Evolutionary conservation across 2,797 vertebrate genomes (phyloP).

Genomic region (Ceryle rudis): DNA sequence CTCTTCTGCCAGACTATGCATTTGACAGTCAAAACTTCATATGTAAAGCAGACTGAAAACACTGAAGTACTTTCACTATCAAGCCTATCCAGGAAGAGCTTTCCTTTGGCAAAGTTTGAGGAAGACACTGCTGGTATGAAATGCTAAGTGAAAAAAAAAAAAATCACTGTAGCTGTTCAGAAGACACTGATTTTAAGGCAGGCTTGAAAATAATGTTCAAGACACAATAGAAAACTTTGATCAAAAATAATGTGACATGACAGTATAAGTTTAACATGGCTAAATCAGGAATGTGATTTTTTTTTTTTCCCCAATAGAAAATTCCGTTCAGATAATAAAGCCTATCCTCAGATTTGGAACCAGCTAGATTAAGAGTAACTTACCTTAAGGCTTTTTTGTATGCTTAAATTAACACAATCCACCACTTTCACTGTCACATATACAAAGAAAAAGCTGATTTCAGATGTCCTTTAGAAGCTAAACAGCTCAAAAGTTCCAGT

Average conservation of each 20-base stretch:
- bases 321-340: neutral
- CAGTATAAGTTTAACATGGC: neutral
- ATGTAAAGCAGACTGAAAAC: neutral
- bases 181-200: constrained; percentile 36
- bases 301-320: neutral
- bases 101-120: constrained; percentile 5
- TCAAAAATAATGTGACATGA: neutral
- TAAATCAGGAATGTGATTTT: neutral
- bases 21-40: neutral
- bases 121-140: neutral
- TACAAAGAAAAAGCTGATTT: neutral
- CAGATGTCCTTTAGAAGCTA: neutral
- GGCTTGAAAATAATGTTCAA: neutral
- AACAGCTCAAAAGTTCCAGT: neutral
- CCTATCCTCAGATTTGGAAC: neutral
- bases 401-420: constrained; percentile 1
- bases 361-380: neutral
- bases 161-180: neutral
- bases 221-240: neutral
- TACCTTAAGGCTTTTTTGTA: constrained; percentile 15
- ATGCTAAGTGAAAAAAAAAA: neutral
- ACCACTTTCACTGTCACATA: neutral
- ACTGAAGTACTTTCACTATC: neutral
- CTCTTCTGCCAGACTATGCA: neutral
- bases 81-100: neutral